Evolutionary conservation across 2,113 vertebrate genomes (phyloP).

Genomic region (Lampris megalopsis): DNA sequence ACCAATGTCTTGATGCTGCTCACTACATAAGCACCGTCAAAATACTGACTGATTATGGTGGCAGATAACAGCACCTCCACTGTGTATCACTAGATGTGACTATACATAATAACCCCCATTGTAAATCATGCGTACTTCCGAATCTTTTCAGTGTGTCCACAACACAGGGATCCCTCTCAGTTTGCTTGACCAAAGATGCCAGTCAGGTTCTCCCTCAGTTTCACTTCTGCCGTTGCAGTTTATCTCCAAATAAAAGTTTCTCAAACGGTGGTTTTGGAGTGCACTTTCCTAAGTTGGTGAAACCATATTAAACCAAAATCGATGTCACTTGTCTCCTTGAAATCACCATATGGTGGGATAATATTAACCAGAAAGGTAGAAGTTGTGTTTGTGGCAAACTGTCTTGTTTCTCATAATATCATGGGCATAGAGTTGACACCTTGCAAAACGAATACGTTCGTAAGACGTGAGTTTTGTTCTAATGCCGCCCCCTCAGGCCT

Average conservation of each 20-base stretch:
- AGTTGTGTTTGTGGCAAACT: conserved; percentile 15
- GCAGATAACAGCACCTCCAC: background rate
- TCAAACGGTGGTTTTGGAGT: conserved; percentile 29
- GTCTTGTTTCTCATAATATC: conserved; percentile 20
- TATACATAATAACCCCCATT: background rate
- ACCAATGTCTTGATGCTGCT: background rate
- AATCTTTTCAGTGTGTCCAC: conserved; percentile 16
- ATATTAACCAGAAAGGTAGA: conserved; percentile 14
- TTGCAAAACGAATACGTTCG: conserved; percentile 2
- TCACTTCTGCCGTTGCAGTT: conserved; percentile 47
- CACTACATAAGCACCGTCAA: conserved; percentile 3
- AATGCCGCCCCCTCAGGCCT: conserved; percentile 8
- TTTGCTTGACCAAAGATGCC: conserved; percentile 40
- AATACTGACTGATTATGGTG: too few relatives aligned
- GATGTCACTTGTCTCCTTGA: conserved; percentile 22
- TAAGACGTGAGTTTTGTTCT: background rate
- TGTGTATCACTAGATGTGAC: background rate
- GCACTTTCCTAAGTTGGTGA: conserved; percentile 7
- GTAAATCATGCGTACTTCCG: background rate
- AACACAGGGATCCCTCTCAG: conserved; percentile 30
- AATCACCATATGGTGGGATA: conserved; percentile 20
- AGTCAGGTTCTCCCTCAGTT: conserved; percentile 45
- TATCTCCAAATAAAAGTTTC: conserved; percentile 22
- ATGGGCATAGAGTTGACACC: background rate
- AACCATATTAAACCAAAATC: conserved; percentile 29